Percentiles rank a stretch among this genome's conserved stretches.
Evolutionary conservation across 2,888 invertebrate genomes (phyloP).

Genomic region (Eulithis prunata): DNA sequence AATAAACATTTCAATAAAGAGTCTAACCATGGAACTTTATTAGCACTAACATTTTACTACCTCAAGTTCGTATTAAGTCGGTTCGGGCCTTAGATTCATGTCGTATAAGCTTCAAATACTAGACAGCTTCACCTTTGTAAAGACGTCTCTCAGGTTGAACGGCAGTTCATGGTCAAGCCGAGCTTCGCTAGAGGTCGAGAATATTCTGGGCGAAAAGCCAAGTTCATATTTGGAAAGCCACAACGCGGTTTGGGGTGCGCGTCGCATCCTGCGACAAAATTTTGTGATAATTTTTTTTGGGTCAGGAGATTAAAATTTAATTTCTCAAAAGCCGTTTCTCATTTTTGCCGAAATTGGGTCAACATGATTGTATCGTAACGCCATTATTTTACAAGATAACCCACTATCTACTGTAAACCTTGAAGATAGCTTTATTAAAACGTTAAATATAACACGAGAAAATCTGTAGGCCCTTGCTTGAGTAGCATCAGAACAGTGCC

Average conservation of each 20-base stretch:
- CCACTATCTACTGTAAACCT: not conserved
- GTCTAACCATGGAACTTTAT: slow-evolving; percentile 15
- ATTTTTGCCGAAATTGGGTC: slow-evolving; percentile 13
- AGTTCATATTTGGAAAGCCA: slow-evolving; percentile 40
- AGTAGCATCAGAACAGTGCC: slow-evolving; percentile 22
- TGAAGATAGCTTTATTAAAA: slow-evolving; percentile 1
- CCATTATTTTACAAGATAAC: not conserved
- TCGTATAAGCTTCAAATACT: slow-evolving; percentile 27
- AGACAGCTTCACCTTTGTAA: slow-evolving; percentile 37
- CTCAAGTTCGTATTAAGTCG: slow-evolving; percentile 17
- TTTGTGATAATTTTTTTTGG: slow-evolving; percentile 32
- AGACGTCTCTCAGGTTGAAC: slow-evolving; percentile 40
- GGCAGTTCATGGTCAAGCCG: slow-evolving; percentile 44
- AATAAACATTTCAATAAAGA: slow-evolving; percentile 22
- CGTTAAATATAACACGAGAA: not conserved
- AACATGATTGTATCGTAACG: not conserved
- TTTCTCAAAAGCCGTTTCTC: slow-evolving; percentile 8
- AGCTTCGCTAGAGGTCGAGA: slow-evolving; percentile 39
- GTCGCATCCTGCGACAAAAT: slow-evolving; percentile 43
- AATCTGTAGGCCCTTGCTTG: slow-evolving; percentile 11
- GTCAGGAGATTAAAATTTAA: slow-evolving; percentile 26
- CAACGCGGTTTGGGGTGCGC: slow-evolving; percentile 35
- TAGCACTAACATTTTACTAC: slow-evolving; percentile 22
- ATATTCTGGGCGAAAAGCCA: slow-evolving; percentile 40
- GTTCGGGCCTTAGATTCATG: slow-evolving; percentile 16